Evolutionary conservation across 2,113 vertebrate genomes (phyloP).

Genomic region (Mirza zaza): DNA sequence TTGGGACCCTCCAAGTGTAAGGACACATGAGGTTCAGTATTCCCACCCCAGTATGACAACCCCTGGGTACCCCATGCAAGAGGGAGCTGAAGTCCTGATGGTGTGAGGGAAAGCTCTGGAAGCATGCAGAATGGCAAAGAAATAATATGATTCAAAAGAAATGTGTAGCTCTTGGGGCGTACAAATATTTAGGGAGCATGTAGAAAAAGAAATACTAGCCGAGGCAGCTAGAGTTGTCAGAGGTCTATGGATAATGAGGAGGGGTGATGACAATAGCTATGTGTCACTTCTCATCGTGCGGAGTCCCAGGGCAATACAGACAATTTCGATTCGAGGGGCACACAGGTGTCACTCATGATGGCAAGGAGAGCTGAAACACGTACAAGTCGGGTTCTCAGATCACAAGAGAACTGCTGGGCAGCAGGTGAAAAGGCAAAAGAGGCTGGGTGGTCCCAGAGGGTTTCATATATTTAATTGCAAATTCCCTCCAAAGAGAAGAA

Average conservation of each 20-base stretch:
- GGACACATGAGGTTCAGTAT: not conserved
- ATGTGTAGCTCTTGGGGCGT: accelerated
- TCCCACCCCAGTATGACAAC: not conserved
- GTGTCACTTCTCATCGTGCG: not conserved
- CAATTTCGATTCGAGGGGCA: not conserved
- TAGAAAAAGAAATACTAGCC: not conserved
- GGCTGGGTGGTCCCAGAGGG: accelerated
- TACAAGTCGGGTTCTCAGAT: not conserved
- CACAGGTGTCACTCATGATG: not conserved
- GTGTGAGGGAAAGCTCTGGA: not conserved
- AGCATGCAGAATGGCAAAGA: not conserved
- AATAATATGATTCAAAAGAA: not conserved
- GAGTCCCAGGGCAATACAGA: not conserved
- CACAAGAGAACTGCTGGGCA: not conserved
- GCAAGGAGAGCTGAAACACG: not conserved
- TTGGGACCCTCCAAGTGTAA: not conserved
- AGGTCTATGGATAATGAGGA: not conserved
- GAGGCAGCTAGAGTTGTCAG: not conserved
- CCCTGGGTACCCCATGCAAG: not conserved
- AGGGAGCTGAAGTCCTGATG: not conserved
- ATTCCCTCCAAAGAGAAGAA: not conserved
- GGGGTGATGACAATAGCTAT: not conserved
- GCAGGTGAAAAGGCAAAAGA: not conserved
- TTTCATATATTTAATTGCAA: not conserved
- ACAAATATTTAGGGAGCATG: not conserved